Base-by-base conservation (phyloP, 2,113 vertebrate species). In the Prochilodus magdalenae region DNA sequence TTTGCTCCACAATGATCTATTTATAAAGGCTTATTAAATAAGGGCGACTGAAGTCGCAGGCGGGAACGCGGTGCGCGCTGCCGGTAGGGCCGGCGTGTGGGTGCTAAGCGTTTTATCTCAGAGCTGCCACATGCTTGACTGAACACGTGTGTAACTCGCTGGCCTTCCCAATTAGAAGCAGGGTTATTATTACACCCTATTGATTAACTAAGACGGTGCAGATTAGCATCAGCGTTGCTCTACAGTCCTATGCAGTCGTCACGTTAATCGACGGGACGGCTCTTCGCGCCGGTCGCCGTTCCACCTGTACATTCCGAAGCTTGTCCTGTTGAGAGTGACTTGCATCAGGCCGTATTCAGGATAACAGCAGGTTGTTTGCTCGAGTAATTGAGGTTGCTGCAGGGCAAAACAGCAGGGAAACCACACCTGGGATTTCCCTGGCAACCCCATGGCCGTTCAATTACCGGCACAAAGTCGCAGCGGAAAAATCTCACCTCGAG, bases 321-420 rank as follows among this genome's bases (percentile, higher is more conserved):
- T 73, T 33, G 75, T 81, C 67, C 77, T 77, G 85, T 86, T 83
- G 81, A 83, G 81, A 80, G 78, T 69, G 60, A 62, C 81, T 83
- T 86, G 75, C 81, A 70, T 83, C 85, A 86, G 85, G 62, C 73
- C 49, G 77, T 81, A 75, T 73, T 83, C 79, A 27, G 73, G 71
- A 81, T 81, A 76, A 81, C 85, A 81, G 85, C 82, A 69, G 82
- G 75, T 76, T 86, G 74, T 86, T 83, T 86, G 82, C 78, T 83
- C 53, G 59, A 81, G 78, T 84, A 86, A 86, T 84, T 84, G 83
- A 83, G 79, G 76, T 76, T 67, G 82, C 81, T 71, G 53, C 40
- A 51, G 85, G 82, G 82, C 74, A 78, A 71, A 83, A 81, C 85
- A 86, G 85, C 75, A 81, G 78, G 80, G 30, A 76, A 74, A 10